Base-by-base conservation (phyloP, 2,888 invertebrate genomes). In the Diarsia mendica region DNA sequence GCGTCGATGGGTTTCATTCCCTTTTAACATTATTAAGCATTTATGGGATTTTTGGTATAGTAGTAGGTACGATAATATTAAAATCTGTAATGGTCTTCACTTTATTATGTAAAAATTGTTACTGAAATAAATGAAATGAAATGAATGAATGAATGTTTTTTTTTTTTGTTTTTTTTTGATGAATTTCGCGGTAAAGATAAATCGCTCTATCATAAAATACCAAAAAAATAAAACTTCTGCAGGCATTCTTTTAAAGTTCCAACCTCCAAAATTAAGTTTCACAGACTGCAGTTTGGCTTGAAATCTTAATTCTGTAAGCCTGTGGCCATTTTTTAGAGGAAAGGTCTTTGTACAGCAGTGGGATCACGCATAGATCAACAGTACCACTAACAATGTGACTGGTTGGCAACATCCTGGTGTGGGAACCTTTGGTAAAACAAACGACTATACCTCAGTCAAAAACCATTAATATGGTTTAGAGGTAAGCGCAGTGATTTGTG, bases 401-500 rank as follows among this genome's bases (percentile, higher is more conserved):
- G 39, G 20, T n/a, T 20, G 20, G 6, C 20, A 44, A 39, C 11
- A 61, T 61, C 39, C 61, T n/a, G n/a, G 1, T 20, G 2, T 44
- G 5, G 0, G 15, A 68, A 33, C 63, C 9, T 51, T 23, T 58
- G 23, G 15, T 33, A 49, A 80, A 49, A 55, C 13, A 64, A 23
- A 55, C 13, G 6, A 49, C 9, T 20, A 28, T 15, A 18, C 1
- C 9, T 46, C 10, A 44, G 39, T 69, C 10, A 64, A 66, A 68
- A 60, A 20, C 51, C 74, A 83, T 85, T 75, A 74, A 79, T 79
- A 70, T 67, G 51, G 66, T 63, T 79, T 39, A 73, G 67, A 67
- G 60, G 39, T 73, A 64, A 69, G 51, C 46, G 39, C 18, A 65
- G 67, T 68, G 78, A 79, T 77, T 79, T 79, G 75, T 75, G 46